phyloP scores from a whole-genome alignment of 2,888 invertebrate species.

The Lissocephala sabroskyi region DNA sequence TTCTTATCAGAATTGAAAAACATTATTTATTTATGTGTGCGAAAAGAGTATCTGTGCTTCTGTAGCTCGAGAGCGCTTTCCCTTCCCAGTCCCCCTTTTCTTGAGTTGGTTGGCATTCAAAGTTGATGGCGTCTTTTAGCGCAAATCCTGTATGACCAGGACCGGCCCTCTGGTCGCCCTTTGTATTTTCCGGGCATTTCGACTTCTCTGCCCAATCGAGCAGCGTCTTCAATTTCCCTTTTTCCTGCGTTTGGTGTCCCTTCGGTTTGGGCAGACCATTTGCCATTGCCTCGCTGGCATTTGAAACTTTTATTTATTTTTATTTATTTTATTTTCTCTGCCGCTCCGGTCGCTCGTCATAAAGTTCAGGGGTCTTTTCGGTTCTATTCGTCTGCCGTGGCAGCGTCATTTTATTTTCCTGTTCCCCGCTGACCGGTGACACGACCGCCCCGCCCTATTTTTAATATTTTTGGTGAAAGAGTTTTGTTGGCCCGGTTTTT shows the following conservation, averaged over 20 bases:
- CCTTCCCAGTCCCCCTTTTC: neutral
- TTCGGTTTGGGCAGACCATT: neutral
- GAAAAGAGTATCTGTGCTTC: no score
- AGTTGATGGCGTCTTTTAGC: conserved; percentile 64
- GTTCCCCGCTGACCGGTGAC: no score
- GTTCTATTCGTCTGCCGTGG: neutral
- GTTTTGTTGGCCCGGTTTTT: conserved; percentile 12
- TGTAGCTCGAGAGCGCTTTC: no score
- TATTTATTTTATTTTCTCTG: conserved; percentile 9
- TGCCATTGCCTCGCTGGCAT: neutral
- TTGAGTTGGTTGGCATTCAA: conserved; percentile 34
- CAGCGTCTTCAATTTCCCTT: conserved; percentile 38
- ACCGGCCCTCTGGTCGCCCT: neutral
- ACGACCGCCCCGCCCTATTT: no score
- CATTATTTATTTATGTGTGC: no score
- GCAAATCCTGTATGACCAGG: conserved; percentile 49
- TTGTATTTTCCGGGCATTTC: conserved; percentile 15
- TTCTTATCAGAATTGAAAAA: no score
- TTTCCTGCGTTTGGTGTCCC: conserved; percentile 9
- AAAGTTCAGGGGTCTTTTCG: conserved; percentile 3
- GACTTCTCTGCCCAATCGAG: conserved; percentile 2
- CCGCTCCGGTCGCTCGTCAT: conserved; percentile 11
- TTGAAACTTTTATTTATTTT: conserved; percentile 19
- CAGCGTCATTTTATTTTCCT: conserved; percentile 6
- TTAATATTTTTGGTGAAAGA: conserved; percentile 3